A percentile compares a stretch with the other conserved stretches of the same genome.
Evolutionary conservation across 2,113 vertebrate genomes (phyloP).

Genomic region (Desmodus rotundus): DNA sequence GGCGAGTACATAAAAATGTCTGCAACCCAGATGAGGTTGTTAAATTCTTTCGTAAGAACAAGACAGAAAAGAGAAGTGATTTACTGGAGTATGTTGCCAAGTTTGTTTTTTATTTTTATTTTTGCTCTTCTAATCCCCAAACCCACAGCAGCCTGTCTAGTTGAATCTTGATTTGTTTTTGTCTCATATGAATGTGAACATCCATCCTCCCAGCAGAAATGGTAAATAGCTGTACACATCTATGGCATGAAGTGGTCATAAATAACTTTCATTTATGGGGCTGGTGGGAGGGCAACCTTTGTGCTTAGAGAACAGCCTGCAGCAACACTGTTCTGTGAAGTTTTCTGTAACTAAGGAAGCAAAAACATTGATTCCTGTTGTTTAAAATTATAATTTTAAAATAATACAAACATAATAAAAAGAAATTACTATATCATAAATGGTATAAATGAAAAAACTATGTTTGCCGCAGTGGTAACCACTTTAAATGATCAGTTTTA

Average conservation of each 20-base stretch:
- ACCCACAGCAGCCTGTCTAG: conserved; percentile 41
- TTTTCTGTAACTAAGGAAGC: conserved; percentile 36
- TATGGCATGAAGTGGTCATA: conserved; percentile 45
- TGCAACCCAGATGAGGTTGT: conserved; percentile 59
- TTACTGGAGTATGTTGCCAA: conserved; percentile 54
- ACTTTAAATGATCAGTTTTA: conserved; percentile 12
- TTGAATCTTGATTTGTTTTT: conserved; percentile 74
- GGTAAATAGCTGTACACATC: conserved; percentile 62
- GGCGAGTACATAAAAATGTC: conserved; percentile 66
- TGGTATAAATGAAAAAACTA: conserved; percentile 3
- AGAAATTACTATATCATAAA: background rate
- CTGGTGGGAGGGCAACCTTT: conserved; percentile 60
- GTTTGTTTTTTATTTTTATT: conserved; percentile 72
- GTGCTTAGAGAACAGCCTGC: conserved; percentile 20
- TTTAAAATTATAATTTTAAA: conserved; percentile 47
- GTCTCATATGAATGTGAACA: conserved; percentile 67
- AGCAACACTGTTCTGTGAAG: background rate
- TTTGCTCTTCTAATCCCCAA: conserved; percentile 71
- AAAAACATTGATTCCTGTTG: conserved; percentile 7
- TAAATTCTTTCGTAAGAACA: conserved; percentile 66
- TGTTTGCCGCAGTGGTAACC: background rate
- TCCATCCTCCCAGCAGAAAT: conserved; percentile 69
- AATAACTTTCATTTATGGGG: conserved; percentile 66
- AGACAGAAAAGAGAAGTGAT: conserved; percentile 62
- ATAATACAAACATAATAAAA: background rate